These are phyloP conservation scores for Pao palembangensis DNA, from an alignment of 2,113 vertebrate genomes.

Conservation along the genomic window DNA sequence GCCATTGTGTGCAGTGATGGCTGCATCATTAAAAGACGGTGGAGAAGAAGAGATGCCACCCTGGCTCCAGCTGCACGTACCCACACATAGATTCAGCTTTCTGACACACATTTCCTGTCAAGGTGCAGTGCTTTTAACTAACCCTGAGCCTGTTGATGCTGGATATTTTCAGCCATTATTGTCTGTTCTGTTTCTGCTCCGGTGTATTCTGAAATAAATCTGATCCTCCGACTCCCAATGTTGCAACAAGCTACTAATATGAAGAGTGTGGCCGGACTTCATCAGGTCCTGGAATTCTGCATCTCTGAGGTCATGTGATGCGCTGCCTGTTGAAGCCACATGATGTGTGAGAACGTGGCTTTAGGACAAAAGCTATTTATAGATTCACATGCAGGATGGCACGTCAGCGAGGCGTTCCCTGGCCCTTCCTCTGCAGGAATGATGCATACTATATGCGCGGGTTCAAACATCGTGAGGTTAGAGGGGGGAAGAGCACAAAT, in stretches of 20 bases:
- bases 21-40: background rate
- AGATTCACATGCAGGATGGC: slow-evolving; percentile 39
- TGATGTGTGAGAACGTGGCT: slow-evolving; percentile 53
- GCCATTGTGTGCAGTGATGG: no score
- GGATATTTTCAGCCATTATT: no score
- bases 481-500: background rate
- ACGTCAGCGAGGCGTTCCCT: slow-evolving; percentile 9
- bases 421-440: slow-evolving; percentile 5
- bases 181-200: no score
- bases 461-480: slow-evolving; percentile 9
- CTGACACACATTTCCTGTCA: background rate
- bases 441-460: slow-evolving; percentile 7
- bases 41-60: background rate
- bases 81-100: background rate
- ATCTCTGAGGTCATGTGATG: slow-evolving; percentile 45
- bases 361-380: slow-evolving; percentile 38
- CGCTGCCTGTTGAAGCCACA: slow-evolving; percentile 41
- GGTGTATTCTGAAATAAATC: no score
- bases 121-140: background rate
- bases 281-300: slow-evolving; percentile 8
- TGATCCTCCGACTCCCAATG: no score
- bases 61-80: background rate
- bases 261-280: no score
- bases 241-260: no score
- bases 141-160: no score